Evolutionary conservation across 2,113 vertebrate species (phyloP).

Genomic region (Ranitomeya imitator): DNA sequence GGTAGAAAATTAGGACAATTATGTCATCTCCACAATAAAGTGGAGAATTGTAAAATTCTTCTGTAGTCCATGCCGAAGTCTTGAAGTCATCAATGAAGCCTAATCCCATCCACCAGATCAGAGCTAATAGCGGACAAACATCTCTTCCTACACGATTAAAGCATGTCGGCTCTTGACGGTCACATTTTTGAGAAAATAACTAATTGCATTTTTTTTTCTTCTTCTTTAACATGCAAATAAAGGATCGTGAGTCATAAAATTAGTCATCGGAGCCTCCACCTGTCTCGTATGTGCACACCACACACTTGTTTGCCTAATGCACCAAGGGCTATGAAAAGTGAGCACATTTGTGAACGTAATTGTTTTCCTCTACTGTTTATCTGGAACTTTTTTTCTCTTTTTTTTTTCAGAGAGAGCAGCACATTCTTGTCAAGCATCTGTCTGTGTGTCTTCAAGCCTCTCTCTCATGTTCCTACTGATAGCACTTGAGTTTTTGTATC

Average conservation of each 20-base stretch:
- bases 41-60: not conserved
- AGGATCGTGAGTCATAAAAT: conserved; percentile 44
- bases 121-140: conserved; percentile 22
- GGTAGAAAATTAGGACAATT: not conserved
- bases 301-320: conserved; percentile 4
- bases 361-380: conserved; percentile 60
- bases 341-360: not conserved
- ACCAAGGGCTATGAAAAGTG: conserved; percentile 14
- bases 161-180: conserved; percentile 30
- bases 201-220: conserved; percentile 19
- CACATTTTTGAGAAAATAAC: conserved; percentile 28
- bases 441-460: conserved; percentile 76
- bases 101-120: conserved; percentile 32
- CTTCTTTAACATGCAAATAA: conserved; percentile 35
- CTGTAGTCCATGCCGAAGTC: not conserved
- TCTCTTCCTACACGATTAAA: conserved; percentile 23
- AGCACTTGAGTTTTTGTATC: conserved; percentile 86
- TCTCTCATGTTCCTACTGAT: conserved; percentile 84
- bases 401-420: conserved; percentile 64
- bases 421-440: conserved; percentile 71
- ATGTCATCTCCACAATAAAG: not conserved
- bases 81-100: conserved; percentile 7
- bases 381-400: conserved; percentile 55
- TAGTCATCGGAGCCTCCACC: conserved; percentile 43
- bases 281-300: conserved; percentile 25